These are phyloP conservation scores for Suillia variegata DNA, from an alignment of 2,888 invertebrate genomes.

Conservation along the genomic window DNA sequence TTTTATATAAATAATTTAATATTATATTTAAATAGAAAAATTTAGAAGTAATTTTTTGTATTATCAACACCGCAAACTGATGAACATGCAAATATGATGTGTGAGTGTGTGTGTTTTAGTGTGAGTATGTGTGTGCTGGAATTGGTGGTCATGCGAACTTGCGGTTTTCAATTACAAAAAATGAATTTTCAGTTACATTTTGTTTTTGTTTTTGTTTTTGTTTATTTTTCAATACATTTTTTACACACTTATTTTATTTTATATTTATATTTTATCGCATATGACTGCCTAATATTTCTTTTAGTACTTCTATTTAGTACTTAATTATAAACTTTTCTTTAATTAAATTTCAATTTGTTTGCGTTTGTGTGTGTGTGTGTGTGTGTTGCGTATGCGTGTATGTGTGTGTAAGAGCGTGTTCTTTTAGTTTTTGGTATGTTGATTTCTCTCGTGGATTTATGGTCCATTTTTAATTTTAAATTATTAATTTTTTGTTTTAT, in stretches of 20 bases:
- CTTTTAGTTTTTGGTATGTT: not conserved
- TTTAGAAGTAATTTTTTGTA: constrained; percentile 1
- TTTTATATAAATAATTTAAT: not conserved
- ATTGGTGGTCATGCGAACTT: not conserved
- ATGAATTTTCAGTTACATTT: not conserved
- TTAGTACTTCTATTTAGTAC: not conserved
- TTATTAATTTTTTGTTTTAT: not conserved
- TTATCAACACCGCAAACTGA: not conserved
- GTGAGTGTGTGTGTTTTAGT: not conserved
- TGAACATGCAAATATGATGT: not conserved
- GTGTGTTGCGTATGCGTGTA: no score
- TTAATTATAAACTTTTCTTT: not conserved
- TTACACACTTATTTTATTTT: no score
- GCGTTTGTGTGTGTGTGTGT: not conserved
- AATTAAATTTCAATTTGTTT: not conserved
- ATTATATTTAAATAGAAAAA: constrained; percentile 2
- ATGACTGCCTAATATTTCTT: not conserved
- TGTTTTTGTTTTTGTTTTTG: no score
- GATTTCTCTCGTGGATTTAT: not conserved
- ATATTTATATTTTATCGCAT: not conserved
- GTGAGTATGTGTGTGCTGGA: not conserved
- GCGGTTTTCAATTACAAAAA: not conserved
- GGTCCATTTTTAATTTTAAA: not conserved
- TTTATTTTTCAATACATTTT: not conserved
- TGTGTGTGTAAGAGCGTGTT: not conserved